These are phyloP conservation scores for Phoxinus dragarum DNA, from an alignment of 2,797 vertebrate species.

Conservation along the genomic window DNA sequence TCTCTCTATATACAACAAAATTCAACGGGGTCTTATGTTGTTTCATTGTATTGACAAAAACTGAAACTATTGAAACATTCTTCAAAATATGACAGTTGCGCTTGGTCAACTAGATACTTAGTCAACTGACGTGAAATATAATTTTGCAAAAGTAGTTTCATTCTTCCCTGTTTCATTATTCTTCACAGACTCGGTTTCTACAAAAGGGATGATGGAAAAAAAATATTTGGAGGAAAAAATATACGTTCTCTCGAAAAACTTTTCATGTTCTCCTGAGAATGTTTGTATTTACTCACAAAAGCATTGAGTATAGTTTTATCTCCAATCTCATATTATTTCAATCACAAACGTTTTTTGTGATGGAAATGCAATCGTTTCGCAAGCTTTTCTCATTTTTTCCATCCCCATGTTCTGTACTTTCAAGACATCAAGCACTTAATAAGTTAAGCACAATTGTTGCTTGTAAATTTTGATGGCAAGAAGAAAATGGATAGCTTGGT, in stretches of 20 bases:
- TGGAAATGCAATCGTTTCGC: not conserved
- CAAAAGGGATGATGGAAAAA: not conserved
- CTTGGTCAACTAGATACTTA: not conserved
- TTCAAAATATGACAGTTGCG: not conserved
- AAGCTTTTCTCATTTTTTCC: not conserved
- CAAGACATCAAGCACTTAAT: not conserved
- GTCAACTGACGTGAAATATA: not conserved
- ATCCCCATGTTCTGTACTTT: not conserved
- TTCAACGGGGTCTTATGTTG: not conserved
- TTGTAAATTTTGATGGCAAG: not conserved
- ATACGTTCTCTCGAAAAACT: not conserved
- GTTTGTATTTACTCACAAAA: not conserved
- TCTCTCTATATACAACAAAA: not conserved
- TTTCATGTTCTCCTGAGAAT: not conserved
- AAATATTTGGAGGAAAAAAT: not conserved
- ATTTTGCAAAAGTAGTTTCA: not conserved
- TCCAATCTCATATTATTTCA: not conserved
- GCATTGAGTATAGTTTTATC: not conserved
- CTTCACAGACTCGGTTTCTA: not conserved
- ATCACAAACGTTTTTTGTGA: not conserved
- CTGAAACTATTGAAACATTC: not conserved
- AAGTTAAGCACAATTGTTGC: not conserved
- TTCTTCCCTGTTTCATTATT: not conserved
- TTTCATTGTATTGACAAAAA: not conserved
- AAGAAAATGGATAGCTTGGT: slow-evolving; percentile 2